phyloP scores from a whole-genome alignment of 2,888 invertebrate genomes.

The Hirtodrosophila histrioides region DNA sequence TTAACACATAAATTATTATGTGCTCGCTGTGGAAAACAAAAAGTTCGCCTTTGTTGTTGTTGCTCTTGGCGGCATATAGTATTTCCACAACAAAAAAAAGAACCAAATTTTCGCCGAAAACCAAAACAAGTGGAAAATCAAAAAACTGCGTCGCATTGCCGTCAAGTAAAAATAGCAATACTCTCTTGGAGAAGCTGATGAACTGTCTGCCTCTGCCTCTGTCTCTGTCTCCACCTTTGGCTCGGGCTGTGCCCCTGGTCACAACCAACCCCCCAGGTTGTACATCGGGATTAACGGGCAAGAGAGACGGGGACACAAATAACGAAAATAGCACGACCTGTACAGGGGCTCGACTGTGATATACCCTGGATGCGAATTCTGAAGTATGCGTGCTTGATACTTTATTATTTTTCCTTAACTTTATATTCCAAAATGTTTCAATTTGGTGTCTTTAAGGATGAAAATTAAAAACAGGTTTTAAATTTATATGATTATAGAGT shows the following conservation, averaged over 20 bases:
- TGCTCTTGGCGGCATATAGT: conserved; percentile 29
- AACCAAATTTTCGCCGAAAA: conserved; percentile 26
- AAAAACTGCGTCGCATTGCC: conserved; percentile 29
- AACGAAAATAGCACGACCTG: conserved; percentile 11
- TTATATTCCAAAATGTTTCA: too few species aligned
- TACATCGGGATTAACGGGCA: conserved; percentile 31
- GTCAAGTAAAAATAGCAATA: conserved; percentile 47
- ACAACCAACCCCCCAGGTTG: conserved; percentile 8
- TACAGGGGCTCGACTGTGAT: neutral
- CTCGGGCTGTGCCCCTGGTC: neutral
- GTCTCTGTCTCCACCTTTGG: neutral
- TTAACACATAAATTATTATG: conserved; percentile 50
- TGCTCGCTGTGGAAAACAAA: conserved; percentile 42
- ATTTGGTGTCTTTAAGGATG: too few species aligned
- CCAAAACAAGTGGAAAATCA: conserved; percentile 41
- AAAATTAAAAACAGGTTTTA: too few species aligned
- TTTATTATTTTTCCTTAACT: too few species aligned
- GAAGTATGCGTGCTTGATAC: too few species aligned
- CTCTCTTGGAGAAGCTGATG: conserved; percentile 36
- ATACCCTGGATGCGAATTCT: conserved; percentile 23
- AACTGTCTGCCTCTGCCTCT: conserved; percentile 31
- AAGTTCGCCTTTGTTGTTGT: conserved; percentile 25
- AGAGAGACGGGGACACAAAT: conserved; percentile 27
- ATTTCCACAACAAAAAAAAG: conserved; percentile 34
- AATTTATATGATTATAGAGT: too few species aligned